phyloP scores from a whole-genome alignment of 2,888 invertebrate species.

The Auanema freiburgensis region DNA sequence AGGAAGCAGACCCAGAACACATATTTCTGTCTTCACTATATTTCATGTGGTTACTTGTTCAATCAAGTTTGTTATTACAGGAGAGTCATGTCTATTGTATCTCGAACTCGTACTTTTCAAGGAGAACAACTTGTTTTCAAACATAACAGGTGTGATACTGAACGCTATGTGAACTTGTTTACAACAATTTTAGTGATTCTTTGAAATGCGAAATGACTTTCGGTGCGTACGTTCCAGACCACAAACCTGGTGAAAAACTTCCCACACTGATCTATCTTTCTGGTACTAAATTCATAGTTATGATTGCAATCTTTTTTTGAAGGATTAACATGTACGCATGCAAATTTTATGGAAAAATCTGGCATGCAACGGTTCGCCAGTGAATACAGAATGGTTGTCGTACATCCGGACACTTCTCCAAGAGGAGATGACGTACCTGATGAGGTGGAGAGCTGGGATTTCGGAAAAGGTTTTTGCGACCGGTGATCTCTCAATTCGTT shows the following conservation, averaged over 20 bases:
- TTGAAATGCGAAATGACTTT: conserved; percentile 90
- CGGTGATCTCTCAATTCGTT: not conserved
- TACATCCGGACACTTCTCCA: conserved; percentile 83
- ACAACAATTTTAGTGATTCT: conserved; percentile 70
- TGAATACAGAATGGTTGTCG: conserved; percentile 74
- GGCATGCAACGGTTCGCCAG: conserved; percentile 87
- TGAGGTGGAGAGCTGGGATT: conserved; percentile 88
- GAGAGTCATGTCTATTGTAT: conserved; percentile 9
- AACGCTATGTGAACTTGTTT: conserved; percentile 5
- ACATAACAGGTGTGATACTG: conserved; percentile 74
- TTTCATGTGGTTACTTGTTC: no score
- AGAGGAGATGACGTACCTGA: conserved; percentile 84
- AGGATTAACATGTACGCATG: conserved; percentile 83
- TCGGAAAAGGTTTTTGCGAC: conserved; percentile 76
- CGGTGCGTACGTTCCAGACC: conserved; percentile 84
- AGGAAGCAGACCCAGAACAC: no score
- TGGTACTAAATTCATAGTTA: conserved; percentile 66
- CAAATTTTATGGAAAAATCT: conserved; percentile 91
- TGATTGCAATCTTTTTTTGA: not conserved
- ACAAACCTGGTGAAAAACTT: conserved; percentile 65
- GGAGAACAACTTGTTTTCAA: conserved; percentile 83
- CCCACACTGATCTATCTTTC: conserved; percentile 58
- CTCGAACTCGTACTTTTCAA: conserved; percentile 74
- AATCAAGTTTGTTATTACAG: no score
- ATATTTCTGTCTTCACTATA: no score